Percentiles rank a stretch among this genome's conserved stretches.
These are phyloP conservation scores for Hafferia zeledoni DNA, from an alignment of 2,797 vertebrate species.

Conservation along the genomic window DNA sequence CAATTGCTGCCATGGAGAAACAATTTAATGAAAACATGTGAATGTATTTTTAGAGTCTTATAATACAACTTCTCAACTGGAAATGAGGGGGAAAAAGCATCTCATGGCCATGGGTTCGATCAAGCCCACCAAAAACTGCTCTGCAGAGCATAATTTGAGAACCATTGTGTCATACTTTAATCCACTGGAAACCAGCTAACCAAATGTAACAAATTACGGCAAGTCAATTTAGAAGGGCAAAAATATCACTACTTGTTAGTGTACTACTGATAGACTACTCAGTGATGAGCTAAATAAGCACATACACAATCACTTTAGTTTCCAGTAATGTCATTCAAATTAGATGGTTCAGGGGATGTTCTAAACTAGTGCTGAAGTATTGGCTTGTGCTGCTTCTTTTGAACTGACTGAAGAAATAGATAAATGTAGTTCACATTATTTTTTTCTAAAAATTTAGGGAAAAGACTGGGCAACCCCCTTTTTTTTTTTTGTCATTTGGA, in stretches of 20 bases:
- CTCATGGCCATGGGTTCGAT: conserved; percentile 28
- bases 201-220: conserved; percentile 58
- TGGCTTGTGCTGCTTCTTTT: not conserved
- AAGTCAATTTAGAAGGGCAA: conserved; percentile 13
- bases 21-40: conserved; percentile 34
- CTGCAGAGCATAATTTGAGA: conserved; percentile 25
- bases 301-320: conserved; percentile 4
- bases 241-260: conserved; percentile 58
- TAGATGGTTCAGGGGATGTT: not conserved
- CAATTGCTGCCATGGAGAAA: conserved; percentile 58
- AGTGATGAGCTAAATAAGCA: conserved; percentile 47
- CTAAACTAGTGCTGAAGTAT: not conserved
- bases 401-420: not conserved
- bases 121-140: conserved; percentile 27
- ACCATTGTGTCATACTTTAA: not conserved
- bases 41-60: conserved; percentile 61
- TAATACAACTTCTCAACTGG: conserved; percentile 31
- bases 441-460: not conserved
- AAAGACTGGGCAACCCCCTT: not conserved
- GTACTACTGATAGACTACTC: not conserved
- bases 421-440: not conserved
- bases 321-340: conserved; percentile 62
- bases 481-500: not conserved
- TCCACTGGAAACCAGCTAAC: conserved; percentile 31
- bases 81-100: not conserved